Evolutionary conservation across 1,140 invertebrate species (phyloP).

Genomic region (Cyphomyrmex costatus): DNA sequence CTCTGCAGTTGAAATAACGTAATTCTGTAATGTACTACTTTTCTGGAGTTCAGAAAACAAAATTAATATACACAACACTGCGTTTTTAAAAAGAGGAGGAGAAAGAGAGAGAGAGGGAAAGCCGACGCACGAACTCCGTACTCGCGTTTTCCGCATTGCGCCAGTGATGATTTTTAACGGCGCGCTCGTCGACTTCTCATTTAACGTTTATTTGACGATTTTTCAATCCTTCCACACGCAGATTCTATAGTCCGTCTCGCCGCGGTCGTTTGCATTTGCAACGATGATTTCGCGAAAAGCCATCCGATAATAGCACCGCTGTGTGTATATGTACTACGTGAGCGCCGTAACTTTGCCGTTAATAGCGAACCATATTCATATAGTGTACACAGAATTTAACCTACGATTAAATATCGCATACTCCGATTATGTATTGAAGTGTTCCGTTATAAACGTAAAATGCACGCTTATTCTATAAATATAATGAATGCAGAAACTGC

Average conservation of each 20-base stretch:
- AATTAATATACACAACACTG: conserved; percentile 16
- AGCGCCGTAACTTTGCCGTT: background rate
- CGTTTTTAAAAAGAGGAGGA: background rate
- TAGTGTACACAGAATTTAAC: conserved; percentile 12
- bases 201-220: conserved; percentile 34
- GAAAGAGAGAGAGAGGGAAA: background rate
- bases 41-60: background rate
- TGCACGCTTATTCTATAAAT: background rate
- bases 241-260: conserved; percentile 25
- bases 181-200: conserved; percentile 40
- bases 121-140: background rate
- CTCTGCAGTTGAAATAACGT: background rate
- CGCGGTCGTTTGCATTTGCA: conserved; percentile 52
- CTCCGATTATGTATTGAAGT: background rate
- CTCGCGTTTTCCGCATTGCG: conserved; percentile 78
- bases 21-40: conserved; percentile 21
- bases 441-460: background rate
- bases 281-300: conserved; percentile 58
- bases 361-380: conserved; percentile 13
- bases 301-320: conserved; percentile 1
- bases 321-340: background rate
- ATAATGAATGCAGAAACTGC: background rate
- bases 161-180: conserved; percentile 72
- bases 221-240: conserved; percentile 37
- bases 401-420: conserved; percentile 45